These are phyloP conservation scores for Gobiocypris rarus DNA, from an alignment of 2,113 vertebrate species.

Conservation along the genomic window DNA sequence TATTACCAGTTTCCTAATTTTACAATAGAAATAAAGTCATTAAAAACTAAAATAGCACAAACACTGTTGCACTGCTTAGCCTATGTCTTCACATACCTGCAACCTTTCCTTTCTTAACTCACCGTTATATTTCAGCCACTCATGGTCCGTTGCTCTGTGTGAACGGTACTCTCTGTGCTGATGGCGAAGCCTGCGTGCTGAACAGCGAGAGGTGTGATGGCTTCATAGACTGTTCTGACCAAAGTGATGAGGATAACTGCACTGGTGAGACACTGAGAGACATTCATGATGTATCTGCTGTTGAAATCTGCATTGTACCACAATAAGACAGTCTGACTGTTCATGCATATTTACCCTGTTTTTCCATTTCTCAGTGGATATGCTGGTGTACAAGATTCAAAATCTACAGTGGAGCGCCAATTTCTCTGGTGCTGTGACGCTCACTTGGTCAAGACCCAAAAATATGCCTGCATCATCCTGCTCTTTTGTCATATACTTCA, in stretches of 20 bases:
- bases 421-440: slow-evolving; percentile 84
- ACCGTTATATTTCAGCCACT: slow-evolving; percentile 78
- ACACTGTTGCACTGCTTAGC: neutral
- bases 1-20: neutral
- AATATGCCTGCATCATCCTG: slow-evolving; percentile 86
- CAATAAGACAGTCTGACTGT: neutral
- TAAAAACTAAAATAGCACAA: neutral
- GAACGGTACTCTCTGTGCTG: slow-evolving; percentile 83
- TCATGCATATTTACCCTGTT: neutral
- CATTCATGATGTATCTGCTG: neutral
- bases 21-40: too few species aligned
- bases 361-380: slow-evolving; percentile 76
- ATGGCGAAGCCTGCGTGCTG: slow-evolving; percentile 86
- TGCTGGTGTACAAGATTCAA: slow-evolving; percentile 90
- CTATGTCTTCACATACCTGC: neutral
- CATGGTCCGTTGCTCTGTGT: slow-evolving; percentile 80
- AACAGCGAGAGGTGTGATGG: slow-evolving; percentile 86
- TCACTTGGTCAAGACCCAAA: slow-evolving; percentile 92
- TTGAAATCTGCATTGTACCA: neutral
- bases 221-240: slow-evolving; percentile 92
- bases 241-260: slow-evolving; percentile 91
- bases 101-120: neutral
- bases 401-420: slow-evolving; percentile 93
- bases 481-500: slow-evolving; percentile 90
- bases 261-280: slow-evolving; percentile 71